These are phyloP conservation scores for Lichenostomus cassidix DNA, from an alignment of 2,113 vertebrate species.

Conservation along the genomic window DNA sequence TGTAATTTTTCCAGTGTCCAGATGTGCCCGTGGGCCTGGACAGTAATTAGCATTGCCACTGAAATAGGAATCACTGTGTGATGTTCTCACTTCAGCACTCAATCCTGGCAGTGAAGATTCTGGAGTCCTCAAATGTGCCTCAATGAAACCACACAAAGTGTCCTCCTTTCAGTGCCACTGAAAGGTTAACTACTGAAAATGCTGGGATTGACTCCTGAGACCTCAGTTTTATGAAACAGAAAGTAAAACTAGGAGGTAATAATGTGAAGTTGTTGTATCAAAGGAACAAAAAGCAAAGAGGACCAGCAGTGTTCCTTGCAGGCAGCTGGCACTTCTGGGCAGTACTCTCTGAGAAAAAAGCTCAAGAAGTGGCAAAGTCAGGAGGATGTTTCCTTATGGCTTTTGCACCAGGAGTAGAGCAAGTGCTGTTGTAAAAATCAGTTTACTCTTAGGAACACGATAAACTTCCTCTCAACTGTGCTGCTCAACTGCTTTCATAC, in stretches of 20 bases:
- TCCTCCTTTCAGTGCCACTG: not conserved
- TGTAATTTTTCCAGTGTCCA: not conserved
- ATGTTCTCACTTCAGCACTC: not conserved
- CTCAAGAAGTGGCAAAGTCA: not conserved
- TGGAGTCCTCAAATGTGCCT: not conserved
- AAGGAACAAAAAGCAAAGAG: not conserved
- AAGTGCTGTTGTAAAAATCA: not conserved
- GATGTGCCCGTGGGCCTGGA: not conserved
- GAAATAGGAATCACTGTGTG: not conserved
- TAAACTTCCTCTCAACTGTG: not conserved
- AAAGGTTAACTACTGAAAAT: not conserved
- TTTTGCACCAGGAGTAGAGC: not conserved
- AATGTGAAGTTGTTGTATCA: not conserved
- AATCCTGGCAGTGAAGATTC: not conserved
- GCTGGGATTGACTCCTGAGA: not conserved
- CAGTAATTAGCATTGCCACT: not conserved
- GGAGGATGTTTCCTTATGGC: not conserved
- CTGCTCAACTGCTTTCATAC: not conserved
- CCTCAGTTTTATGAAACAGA: not conserved
- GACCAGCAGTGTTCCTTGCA: not conserved
- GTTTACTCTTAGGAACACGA: not conserved
- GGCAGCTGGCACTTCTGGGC: not conserved
- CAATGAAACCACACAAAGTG: not conserved
- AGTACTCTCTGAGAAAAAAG: not conserved
- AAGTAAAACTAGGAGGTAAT: not conserved